A percentile compares a stretch with the other conserved stretches of the same genome.
These are phyloP conservation scores for Monoplex corrugatus DNA, from an alignment of 2,888 invertebrate species.

Conservation along the genomic window DNA sequence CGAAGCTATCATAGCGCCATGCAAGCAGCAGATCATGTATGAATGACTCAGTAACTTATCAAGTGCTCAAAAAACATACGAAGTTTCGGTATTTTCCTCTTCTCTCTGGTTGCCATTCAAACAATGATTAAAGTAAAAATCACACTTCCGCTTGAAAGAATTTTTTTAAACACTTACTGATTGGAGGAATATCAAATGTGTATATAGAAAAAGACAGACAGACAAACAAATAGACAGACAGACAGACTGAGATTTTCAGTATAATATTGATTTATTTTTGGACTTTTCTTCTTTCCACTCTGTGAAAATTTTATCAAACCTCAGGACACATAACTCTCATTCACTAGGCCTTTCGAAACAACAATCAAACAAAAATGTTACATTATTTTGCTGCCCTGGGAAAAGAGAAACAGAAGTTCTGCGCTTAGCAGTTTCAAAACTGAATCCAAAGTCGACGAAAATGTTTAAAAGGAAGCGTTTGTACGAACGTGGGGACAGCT, in stretches of 20 bases:
- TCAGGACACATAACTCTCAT: background rate
- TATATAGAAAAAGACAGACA: too few relatives aligned
- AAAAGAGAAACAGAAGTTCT: background rate
- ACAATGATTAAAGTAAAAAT: slow-evolving; percentile 8
- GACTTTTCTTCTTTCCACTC: background rate
- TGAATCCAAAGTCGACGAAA: background rate
- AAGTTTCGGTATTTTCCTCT: too few relatives aligned
- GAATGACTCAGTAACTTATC: too few relatives aligned
- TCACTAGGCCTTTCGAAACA: background rate
- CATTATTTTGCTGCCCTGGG: background rate
- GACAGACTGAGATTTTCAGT: too few relatives aligned
- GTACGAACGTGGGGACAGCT: slow-evolving; percentile 29
- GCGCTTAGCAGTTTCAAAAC: background rate
- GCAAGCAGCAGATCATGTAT: too few relatives aligned
- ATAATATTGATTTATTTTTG: background rate
- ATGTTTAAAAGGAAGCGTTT: slow-evolving; percentile 33
- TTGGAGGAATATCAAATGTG: too few relatives aligned
- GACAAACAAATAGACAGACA: too few relatives aligned
- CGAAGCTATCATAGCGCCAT: too few relatives aligned
- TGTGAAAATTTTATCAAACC: background rate
- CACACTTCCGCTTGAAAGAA: background rate
- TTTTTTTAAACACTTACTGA: background rate
- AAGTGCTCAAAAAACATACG: too few relatives aligned
- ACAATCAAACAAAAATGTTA: background rate
- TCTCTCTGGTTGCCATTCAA: slow-evolving; percentile 34